phyloP scores from a whole-genome alignment of 2,888 invertebrate genomes.

The Argynnis bischoffii region DNA sequence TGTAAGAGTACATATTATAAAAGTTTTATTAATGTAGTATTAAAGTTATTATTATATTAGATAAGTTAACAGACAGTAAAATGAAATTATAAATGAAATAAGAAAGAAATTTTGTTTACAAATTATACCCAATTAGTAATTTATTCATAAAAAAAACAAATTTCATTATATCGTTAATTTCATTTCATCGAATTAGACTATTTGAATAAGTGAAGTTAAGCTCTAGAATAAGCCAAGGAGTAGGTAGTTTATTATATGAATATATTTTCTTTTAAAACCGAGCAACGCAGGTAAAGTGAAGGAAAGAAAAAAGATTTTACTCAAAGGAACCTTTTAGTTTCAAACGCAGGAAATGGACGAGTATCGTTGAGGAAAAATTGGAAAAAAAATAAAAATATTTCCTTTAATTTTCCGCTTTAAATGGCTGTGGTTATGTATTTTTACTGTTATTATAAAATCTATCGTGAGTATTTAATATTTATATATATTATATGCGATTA shows the following conservation, averaged over 20 bases:
- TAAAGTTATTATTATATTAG: too few relatives aligned
- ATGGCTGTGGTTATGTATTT: constrained; percentile 1
- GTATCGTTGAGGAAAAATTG: constrained; percentile 1
- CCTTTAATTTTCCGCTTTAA: background rate
- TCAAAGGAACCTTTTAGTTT: constrained; percentile 9
- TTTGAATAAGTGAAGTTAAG: constrained; percentile 5
- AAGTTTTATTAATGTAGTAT: too few relatives aligned
- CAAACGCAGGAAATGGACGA: constrained; percentile 9
- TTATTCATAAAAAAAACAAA: too few relatives aligned
- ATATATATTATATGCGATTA: background rate
- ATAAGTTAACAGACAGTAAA: too few relatives aligned
- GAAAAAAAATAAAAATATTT: background rate
- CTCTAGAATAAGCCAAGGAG: background rate
- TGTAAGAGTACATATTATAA: too few relatives aligned
- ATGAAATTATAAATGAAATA: too few relatives aligned
- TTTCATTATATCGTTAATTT: background rate
- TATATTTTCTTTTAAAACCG: constrained; percentile 3
- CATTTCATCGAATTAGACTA: background rate
- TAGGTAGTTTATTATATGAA: background rate
- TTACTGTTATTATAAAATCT: constrained; percentile 4
- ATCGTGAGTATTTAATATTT: background rate
- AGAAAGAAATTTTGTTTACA: too few relatives aligned
- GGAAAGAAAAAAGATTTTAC: background rate
- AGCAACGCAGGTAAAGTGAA: constrained; percentile 2
- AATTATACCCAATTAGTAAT: too few relatives aligned